Conservation (phyloP, 1,140 invertebrate species). For the Carposina sasakii region DNA sequence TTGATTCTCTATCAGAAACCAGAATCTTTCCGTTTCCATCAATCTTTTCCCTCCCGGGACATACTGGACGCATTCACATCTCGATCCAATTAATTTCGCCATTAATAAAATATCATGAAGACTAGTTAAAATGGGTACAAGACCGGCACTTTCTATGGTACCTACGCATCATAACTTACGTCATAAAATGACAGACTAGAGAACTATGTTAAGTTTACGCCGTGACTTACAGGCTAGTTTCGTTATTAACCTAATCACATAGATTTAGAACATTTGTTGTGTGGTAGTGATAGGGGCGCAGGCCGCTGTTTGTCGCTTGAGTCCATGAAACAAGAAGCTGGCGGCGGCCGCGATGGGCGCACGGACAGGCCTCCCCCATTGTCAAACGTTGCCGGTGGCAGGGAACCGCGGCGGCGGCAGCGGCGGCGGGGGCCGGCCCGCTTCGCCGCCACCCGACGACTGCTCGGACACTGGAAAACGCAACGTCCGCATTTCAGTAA, state of each 20-base stretch:
- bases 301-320: slow-evolving; percentile 58
- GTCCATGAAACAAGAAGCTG: slow-evolving; percentile 71
- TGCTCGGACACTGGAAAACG: slow-evolving; percentile 62
- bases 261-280: slow-evolving; percentile 71
- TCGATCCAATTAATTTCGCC: background rate
- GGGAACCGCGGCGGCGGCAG: slow-evolving; percentile 80
- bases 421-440: slow-evolving; percentile 74
- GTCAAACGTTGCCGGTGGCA: slow-evolving; percentile 79
- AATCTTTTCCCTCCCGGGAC: too few species aligned
- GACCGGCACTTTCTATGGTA: slow-evolving; percentile 58
- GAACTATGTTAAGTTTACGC: slow-evolving; percentile 60
- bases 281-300: slow-evolving; percentile 64
- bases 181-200: slow-evolving; percentile 69
- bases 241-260: slow-evolving; percentile 67
- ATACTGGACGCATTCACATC: too few species aligned
- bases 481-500: too few species aligned
- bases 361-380: slow-evolving; percentile 74
- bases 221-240: slow-evolving; percentile 63
- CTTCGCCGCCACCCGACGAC: slow-evolving; percentile 60
- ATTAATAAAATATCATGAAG: slow-evolving; percentile 40
- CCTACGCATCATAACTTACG: slow-evolving; percentile 60
- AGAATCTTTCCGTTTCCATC: slow-evolving; percentile 35
- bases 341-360: slow-evolving; percentile 74
- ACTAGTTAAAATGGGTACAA: slow-evolving; percentile 63
- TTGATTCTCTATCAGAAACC: slow-evolving; percentile 47